Conservation (phyloP, 2,888 invertebrate species). For the Ophion ventricosus region DNA sequence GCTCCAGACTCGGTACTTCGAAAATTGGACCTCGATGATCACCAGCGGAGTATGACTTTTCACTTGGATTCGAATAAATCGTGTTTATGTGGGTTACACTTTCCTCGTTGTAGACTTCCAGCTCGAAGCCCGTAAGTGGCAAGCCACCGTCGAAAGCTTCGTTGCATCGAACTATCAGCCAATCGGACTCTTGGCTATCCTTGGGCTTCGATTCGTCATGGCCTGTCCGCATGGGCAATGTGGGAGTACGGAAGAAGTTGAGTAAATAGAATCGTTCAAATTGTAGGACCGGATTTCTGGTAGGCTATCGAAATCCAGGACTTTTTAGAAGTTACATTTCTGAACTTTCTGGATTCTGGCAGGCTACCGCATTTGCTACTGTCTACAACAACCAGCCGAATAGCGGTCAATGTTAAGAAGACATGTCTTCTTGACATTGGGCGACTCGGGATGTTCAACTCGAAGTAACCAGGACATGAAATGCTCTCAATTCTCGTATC, state of each 20-base stretch:
- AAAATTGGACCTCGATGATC: slow-evolving; percentile 85
- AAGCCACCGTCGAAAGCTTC: slow-evolving; percentile 95
- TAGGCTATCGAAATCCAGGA: too few species aligned
- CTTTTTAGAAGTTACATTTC: too few species aligned
- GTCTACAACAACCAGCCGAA: too few species aligned
- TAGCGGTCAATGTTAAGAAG: too few species aligned
- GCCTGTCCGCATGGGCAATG: slow-evolving; percentile 67
- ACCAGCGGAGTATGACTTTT: slow-evolving; percentile 64
- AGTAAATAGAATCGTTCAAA: not conserved
- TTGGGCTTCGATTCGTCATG: slow-evolving; percentile 78
- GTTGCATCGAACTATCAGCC: slow-evolving; percentile 93
- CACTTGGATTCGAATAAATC: slow-evolving; percentile 78
- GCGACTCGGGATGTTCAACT: too few species aligned
- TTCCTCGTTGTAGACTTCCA: slow-evolving; percentile 80
- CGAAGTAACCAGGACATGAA: too few species aligned
- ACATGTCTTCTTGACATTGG: too few species aligned
- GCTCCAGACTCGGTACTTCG: slow-evolving; percentile 88
- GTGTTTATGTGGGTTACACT: slow-evolving; percentile 78
- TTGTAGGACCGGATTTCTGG: not conserved
- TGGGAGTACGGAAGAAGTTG: not conserved
- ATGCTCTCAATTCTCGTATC: too few species aligned
- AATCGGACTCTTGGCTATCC: slow-evolving; percentile 85
- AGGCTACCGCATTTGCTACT: too few species aligned
- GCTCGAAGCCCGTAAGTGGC: slow-evolving; percentile 87
- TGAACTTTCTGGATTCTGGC: too few species aligned